These are phyloP conservation scores for Spisula solida DNA, from an alignment of 2,888 invertebrate species.

Conservation along the genomic window DNA sequence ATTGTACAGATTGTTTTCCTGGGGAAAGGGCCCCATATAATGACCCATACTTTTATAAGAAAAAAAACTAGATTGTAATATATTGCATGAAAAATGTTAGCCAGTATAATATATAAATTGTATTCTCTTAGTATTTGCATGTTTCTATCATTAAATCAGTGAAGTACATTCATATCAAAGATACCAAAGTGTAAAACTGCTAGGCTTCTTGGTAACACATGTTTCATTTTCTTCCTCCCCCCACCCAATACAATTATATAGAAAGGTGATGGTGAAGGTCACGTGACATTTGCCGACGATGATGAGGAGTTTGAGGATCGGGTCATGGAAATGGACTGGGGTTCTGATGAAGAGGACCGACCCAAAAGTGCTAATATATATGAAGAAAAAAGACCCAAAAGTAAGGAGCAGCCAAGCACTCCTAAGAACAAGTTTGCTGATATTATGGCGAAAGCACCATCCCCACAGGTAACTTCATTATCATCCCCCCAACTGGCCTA, in stretches of 20 bases:
- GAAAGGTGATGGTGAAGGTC: constrained; percentile 62
- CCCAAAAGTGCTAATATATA: constrained; percentile 57
- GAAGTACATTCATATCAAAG: no score
- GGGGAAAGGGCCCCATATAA: no score
- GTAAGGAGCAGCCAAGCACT: constrained; percentile 68
- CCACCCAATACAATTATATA: constrained; percentile 21
- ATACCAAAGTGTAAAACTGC: background rate
- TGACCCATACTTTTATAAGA: no score
- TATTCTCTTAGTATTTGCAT: no score
- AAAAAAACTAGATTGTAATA: no score
- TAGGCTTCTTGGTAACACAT: background rate
- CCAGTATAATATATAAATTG: no score
- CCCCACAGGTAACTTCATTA: constrained; percentile 67
- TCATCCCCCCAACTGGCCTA: background rate
- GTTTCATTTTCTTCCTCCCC: background rate
- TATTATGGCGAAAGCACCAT: constrained; percentile 78
- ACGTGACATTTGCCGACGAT: constrained; percentile 68
- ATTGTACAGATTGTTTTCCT: no score
- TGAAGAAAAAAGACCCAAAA: constrained; percentile 62
- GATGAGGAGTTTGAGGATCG: constrained; percentile 70
- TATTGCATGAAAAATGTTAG: no score
- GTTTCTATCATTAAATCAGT: no score
- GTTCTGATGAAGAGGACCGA: constrained; percentile 77
- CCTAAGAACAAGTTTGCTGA: constrained; percentile 81
- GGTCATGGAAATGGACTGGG: constrained; percentile 77